Evolutionary conservation across 2,888 invertebrate genomes (phyloP).

Genomic region (Drosophila anomalipes): DNA sequence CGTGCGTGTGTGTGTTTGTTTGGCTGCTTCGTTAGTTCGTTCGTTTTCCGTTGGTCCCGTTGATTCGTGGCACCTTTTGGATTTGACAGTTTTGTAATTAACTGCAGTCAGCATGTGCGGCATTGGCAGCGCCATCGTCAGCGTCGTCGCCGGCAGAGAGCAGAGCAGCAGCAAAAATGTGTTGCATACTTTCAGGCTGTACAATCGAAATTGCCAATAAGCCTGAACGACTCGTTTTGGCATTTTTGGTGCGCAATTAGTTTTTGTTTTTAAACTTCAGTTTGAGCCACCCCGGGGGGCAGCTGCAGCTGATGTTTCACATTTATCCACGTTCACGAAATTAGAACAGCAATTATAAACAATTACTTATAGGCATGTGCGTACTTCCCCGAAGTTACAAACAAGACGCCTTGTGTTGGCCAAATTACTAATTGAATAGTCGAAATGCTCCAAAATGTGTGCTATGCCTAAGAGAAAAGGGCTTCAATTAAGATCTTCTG

Average conservation of each 20-base stretch:
- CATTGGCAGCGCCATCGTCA: conserved; percentile 36
- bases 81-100: conserved; percentile 86
- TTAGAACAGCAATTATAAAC: conserved; percentile 1
- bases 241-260: conserved; percentile 68
- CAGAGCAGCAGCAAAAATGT: conserved; percentile 47
- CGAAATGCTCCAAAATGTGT: background rate
- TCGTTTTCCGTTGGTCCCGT: conserved; percentile 62
- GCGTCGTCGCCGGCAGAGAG: conserved; percentile 2
- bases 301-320: conserved; percentile 16
- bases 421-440: background rate
- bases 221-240: conserved; percentile 52
- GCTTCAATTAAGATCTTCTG: background rate
- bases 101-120: conserved; percentile 82
- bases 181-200: conserved; percentile 75
- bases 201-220: conserved; percentile 68
- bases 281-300: background rate
- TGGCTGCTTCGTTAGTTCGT: conserved; percentile 51
- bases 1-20: conserved; percentile 22
- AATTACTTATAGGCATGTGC: background rate
- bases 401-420: background rate
- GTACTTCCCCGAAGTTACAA: background rate
- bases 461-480: background rate
- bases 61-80: conserved; percentile 83
- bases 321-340: conserved; percentile 6
- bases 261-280: conserved; percentile 51